Evolutionary conservation across 2,113 vertebrate species (phyloP).

Genomic region (Myanophis thanlyinensis): DNA sequence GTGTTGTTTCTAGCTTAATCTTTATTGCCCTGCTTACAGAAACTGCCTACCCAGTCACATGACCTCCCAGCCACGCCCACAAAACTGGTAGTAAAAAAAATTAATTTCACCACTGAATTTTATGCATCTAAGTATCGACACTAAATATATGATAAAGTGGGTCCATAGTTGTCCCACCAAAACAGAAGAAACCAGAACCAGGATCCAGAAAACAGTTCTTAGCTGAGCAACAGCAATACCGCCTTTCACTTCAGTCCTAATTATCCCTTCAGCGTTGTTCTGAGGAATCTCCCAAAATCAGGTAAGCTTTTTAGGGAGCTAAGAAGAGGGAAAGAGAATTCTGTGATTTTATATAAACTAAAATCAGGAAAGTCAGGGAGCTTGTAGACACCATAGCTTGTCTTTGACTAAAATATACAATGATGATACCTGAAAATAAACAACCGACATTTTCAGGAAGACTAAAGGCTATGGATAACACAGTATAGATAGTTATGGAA

Average conservation of each 20-base stretch:
- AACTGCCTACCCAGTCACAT: no score
- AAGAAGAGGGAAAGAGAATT: background rate
- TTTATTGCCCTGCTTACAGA: no score
- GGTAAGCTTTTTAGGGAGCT: background rate
- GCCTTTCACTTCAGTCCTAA: background rate
- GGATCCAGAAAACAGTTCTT: background rate
- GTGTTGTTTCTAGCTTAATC: no score
- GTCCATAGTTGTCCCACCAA: background rate
- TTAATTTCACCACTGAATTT: no score
- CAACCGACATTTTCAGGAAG: background rate
- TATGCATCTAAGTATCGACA: background rate
- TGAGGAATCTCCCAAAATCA: background rate
- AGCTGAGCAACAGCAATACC: background rate
- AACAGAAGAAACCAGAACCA: background rate
- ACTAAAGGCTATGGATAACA: background rate
- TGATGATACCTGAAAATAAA: background rate
- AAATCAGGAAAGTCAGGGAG: background rate
- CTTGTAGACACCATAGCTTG: background rate
- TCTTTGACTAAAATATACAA: background rate
- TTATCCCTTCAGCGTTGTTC: background rate
- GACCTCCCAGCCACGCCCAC: no score
- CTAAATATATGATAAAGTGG: background rate
- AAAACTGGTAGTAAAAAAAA: no score
- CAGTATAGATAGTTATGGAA: background rate
- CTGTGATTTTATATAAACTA: background rate